Percentiles rank a stretch among this genome's conserved stretches.
These are phyloP conservation scores for Sebastes diploproa DNA, from an alignment of 2,797 vertebrate genomes.

Conservation along the genomic window DNA sequence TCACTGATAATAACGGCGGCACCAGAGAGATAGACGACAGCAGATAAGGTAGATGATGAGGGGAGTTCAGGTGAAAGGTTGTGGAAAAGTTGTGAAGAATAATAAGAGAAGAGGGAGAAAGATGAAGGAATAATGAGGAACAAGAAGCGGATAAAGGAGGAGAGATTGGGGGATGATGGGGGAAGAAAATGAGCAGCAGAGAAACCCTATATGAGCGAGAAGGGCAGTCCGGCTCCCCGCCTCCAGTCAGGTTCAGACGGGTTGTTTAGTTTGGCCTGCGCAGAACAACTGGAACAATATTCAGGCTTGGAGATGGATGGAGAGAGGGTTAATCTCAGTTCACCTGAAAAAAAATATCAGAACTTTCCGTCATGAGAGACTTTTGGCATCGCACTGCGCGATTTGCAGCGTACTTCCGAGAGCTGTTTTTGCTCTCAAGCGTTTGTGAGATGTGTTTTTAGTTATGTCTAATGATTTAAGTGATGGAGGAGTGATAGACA, in stretches of 20 bases:
- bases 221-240: slow-evolving; percentile 3
- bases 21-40: slow-evolving; percentile 1
- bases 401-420: slow-evolving; percentile 18
- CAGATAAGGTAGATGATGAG: slow-evolving; percentile 20
- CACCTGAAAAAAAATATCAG: slow-evolving; percentile 49
- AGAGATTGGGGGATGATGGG: background rate
- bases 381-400: slow-evolving; percentile 11
- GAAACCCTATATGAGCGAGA: slow-evolving; percentile 9
- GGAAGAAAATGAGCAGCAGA: slow-evolving; percentile 13
- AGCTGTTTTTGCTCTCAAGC: slow-evolving; percentile 3
- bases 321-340: slow-evolving; percentile 53
- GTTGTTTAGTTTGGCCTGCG: slow-evolving; percentile 68
- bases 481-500: slow-evolving; percentile 5
- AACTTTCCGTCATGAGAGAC: slow-evolving; percentile 31
- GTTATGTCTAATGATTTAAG: slow-evolving; percentile 21
- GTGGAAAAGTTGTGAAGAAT: background rate
- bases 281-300: slow-evolving; percentile 65
- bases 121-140: slow-evolving; percentile 2
- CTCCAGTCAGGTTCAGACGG: slow-evolving; percentile 27
- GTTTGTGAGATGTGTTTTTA: slow-evolving; percentile 25
- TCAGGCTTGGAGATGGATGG: slow-evolving; percentile 58
- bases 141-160: slow-evolving; percentile 2
- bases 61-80: slow-evolving; percentile 7
- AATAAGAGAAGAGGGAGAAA: background rate
- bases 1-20: slow-evolving; percentile 18